Base-by-base conservation (phyloP, 2,888 invertebrate genomes). In the Clanis bilineata region DNA sequence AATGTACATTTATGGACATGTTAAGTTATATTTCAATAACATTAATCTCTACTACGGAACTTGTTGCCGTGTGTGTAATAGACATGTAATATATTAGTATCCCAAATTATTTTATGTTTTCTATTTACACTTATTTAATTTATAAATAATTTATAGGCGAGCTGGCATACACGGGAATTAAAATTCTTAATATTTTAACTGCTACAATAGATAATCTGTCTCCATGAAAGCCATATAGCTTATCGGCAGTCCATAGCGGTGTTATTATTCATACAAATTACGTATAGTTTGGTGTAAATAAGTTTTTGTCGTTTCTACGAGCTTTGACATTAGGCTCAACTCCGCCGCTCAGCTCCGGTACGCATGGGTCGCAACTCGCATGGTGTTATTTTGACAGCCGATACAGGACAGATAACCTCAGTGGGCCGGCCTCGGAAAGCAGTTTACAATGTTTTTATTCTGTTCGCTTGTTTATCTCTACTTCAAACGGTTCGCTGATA, bases 371-470 rank as follows among this genome's bases (percentile, higher is more conserved):
- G 45, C 54, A 58, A 38, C 5, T 28, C 23, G 45, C 54, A 58
- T 51, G 58, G 45, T 25, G 45, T 38, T 57, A 47, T 59, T 55
- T 45, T 25, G 65, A 64, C 55, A 62, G 65, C 58, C 62, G 59
- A 61, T 47, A 60, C 44, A 28, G 55, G 61, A 47, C 64, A 64
- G 80, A 80, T 80, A 80, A 80, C 80, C 80, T 73, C 68, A 59
- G 57, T 67, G 68, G 67, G 70, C 63, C 61, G 61, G 62, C 63
- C 65, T 67, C 72, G 61, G 67, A 71, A 64, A 73, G 74, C 77
- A 76, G 82, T 83, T 82, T 81, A 80, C 74, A 69, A 61, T 73
- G 78, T 77, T 79, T 77, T 76, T 74, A 71, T 73, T 66, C 67
- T 65, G 64, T 65, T 59, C 64, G 57, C 62, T 67, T 68, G 64